A percentile compares a stretch with the other conserved stretches of the same genome.
Conservation (phyloP, 2,113 vertebrate genomes). For the Apteryx owenii region DNA sequence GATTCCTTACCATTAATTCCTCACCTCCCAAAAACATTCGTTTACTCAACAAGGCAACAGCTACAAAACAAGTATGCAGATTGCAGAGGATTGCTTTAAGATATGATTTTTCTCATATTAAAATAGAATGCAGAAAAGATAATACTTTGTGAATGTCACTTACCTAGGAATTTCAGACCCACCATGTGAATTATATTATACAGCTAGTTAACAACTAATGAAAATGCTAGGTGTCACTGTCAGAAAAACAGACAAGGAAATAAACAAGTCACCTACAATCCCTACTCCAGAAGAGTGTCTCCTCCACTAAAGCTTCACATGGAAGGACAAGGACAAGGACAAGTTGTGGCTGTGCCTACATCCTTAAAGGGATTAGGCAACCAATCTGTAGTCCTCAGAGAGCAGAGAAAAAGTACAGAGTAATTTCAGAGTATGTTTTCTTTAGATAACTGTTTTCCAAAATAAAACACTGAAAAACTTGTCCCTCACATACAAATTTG, state of each 20-base stretch:
- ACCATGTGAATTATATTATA: background rate
- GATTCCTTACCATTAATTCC: constrained; percentile 60
- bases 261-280: background rate
- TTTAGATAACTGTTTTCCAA: background rate
- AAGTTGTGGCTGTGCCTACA: background rate
- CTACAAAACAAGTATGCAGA: background rate
- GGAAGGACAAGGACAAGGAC: background rate
- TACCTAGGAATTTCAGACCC: background rate
- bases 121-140: background rate
- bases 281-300: background rate
- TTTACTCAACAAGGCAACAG: constrained; percentile 31
- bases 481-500: background rate
- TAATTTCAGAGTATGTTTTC: background rate
- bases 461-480: background rate
- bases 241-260: background rate
- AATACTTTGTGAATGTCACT: background rate
- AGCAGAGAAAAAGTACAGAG: background rate
- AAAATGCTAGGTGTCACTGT: background rate
- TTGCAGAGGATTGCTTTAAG: background rate
- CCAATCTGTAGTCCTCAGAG: accelerated
- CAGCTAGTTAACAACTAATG: background rate
- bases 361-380: background rate
- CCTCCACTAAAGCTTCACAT: background rate
- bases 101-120: background rate
- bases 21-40: constrained; percentile 27